Evolutionary conservation across 2,797 vertebrate species (phyloP), one percentile per base, ranked within the genome.

Genomic region (Passerculus sandwichensis): DNA sequence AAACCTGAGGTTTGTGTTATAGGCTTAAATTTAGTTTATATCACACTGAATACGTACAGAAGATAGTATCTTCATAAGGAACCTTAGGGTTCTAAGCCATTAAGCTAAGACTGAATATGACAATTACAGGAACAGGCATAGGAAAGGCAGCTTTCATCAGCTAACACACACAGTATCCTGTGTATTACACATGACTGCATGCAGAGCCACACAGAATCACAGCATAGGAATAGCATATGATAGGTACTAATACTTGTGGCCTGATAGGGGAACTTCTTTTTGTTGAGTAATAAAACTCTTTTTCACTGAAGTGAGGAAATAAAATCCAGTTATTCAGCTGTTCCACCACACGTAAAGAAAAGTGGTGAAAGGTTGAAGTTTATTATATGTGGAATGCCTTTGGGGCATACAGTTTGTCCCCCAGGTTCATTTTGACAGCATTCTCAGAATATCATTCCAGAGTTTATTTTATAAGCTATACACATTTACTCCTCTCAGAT

Each of bases 401-500:
- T 54, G 85, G 70, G 32, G 19, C 16, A 53, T 65, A 69, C 12
- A 56, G n/a, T 93, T 86, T 91, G 87, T 83, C 45, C 69, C 50
- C 3, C 53, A 67, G 56, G 48, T 88, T 89, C 64, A 73, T 89
- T 74, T 73, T 88, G 69, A 72, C 47, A 86, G 32, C 11, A 26
- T 78, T 90, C 80, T 85, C 3, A 50, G 64, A 48, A 75, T 40
- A 91, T 32, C 9, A 53, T 91, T 66, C 48, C 82, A 79, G 42
- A 76, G 76, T 86, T 93, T 85, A 86, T 95, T 91, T 90, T 78
- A 62, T 60, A 47, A 79, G 44, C 5, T 80, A 51, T 67, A 67
- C 61, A 70, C 85, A 82, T 79, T 80, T 73, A 78, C 64, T 73
- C 50, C 30, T 82, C 54, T 80, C 72, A 90, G 38, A 91, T 91